Base-by-base conservation (phyloP, 2,797 vertebrate species). In the Pempheris klunzingeri region DNA sequence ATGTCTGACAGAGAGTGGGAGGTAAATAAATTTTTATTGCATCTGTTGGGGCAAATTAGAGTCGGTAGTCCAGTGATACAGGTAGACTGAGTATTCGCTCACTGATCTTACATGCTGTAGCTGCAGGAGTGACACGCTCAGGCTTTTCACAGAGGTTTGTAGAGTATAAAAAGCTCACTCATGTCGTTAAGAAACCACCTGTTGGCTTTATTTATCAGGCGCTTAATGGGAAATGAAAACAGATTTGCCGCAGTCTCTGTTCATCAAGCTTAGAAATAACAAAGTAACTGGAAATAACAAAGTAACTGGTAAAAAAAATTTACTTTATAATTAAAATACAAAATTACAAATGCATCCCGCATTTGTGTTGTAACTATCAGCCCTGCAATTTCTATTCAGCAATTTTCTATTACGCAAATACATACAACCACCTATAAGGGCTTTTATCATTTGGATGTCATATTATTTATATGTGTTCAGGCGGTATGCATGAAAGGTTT, bases 1-100 rank as follows among this genome's bases (percentile, higher is more conserved):
- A 50, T 68, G 71, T 84, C 71, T 84, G 82, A 80, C 44, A 74
- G 69, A 62, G 53, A 67, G 87, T 88, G 87, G 83, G 84, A 64
- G 60, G 83, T 80, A 82, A 92, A 90, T 89, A 81, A 78, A 68
- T 88, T 88, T 88, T 81, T 52, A 87, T 87, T 81, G 71, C 69
- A 41, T 54, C 52, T 71, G 66, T 72, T 82, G 79, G 62, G 77
- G 77, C 44, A 70, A 66, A 74, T 54, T n/a, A 32, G 30, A 44
- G 22, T 57, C 0, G 4, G n/a, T 47, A 55, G 58, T 54, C 36
- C 53, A 41, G 46, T 13, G 10, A 30, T 39, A 4, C 39, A 77
- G 53, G 54, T 64, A 55, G 49, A 67, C 26, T 50, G 38, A 50
- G 61, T 39, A 46, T 78, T 55, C 58, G 70, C 24, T 52, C 49